Evolutionary conservation across 1,140 invertebrate species (phyloP).

Genomic region (Drosophila equinoxialis): DNA sequence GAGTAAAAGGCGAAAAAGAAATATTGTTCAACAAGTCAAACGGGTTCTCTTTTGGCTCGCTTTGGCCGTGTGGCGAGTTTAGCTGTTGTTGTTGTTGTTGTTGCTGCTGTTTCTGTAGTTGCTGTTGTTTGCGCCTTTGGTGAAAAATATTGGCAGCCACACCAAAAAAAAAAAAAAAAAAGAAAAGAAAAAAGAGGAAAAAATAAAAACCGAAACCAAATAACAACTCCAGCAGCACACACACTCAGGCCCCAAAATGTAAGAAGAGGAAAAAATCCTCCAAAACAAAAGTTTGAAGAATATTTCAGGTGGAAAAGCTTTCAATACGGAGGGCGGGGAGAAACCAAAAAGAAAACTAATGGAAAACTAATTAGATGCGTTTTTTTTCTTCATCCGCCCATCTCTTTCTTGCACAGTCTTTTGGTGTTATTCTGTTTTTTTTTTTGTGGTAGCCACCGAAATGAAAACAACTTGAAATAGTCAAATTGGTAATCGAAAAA

Average conservation of each 20-base stretch:
- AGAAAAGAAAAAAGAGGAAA: slow-evolving; percentile 7
- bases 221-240: slow-evolving; percentile 6
- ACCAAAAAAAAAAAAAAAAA: slow-evolving; percentile 40
- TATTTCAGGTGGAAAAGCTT: slow-evolving; percentile 32
- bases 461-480: slow-evolving; percentile 71
- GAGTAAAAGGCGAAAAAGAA: slow-evolving; percentile 68
- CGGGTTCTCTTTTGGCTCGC: slow-evolving; percentile 79
- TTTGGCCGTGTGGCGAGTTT: slow-evolving; percentile 75
- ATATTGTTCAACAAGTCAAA: slow-evolving; percentile 82
- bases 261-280: slow-evolving; percentile 29
- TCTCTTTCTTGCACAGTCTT: not conserved
- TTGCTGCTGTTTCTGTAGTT: slow-evolving; percentile 55
- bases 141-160: slow-evolving; percentile 78
- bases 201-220: slow-evolving; percentile 28
- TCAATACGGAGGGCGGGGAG: slow-evolving; percentile 12
- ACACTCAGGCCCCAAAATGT: slow-evolving; percentile 42
- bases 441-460: slow-evolving; percentile 31
- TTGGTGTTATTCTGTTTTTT: not conserved
- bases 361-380: slow-evolving; percentile 39
- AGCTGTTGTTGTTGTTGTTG: slow-evolving; percentile 58
- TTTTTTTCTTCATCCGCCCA: not conserved
- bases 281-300: slow-evolving; percentile 26
- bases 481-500: slow-evolving; percentile 73
- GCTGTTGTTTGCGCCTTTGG: slow-evolving; percentile 66
- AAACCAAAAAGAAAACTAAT: slow-evolving; percentile 31